These are phyloP conservation scores for Cairina moschata DNA, from an alignment of 2,113 vertebrate species.

Conservation along the genomic window DNA sequence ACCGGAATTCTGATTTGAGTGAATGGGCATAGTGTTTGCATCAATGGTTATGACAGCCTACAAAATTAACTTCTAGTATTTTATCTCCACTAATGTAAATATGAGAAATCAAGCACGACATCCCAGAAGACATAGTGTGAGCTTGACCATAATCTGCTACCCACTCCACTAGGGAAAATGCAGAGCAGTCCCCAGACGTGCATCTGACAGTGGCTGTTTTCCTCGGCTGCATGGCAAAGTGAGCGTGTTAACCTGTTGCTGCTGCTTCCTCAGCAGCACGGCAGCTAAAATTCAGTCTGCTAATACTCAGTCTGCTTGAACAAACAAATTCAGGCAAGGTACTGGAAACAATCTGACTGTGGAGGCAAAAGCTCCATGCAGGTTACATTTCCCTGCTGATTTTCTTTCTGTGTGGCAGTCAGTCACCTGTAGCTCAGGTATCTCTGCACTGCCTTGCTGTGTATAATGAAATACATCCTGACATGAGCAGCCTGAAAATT, in stretches of 20 bases:
- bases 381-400: not conserved
- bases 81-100: not conserved
- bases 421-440: not conserved
- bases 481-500: not conserved
- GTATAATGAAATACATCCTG: not conserved
- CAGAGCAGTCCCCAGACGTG: not conserved
- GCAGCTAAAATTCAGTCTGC: not conserved
- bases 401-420: not conserved
- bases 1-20: not conserved
- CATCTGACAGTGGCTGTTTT: fast-evolving
- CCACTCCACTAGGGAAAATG: not conserved
- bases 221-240: not conserved
- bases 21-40: not conserved
- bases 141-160: not conserved
- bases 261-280: not conserved
- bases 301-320: not conserved
- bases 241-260: not conserved
- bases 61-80: not conserved
- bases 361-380: not conserved
- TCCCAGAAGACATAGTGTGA: not conserved
- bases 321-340: not conserved
- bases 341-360: not conserved
- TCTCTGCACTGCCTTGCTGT: not conserved
- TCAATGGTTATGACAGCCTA: not conserved
- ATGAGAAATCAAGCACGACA: not conserved